These are phyloP conservation scores for Erpetoichthys calabaricus DNA, from an alignment of 2,797 vertebrate species.

Conservation along the genomic window DNA sequence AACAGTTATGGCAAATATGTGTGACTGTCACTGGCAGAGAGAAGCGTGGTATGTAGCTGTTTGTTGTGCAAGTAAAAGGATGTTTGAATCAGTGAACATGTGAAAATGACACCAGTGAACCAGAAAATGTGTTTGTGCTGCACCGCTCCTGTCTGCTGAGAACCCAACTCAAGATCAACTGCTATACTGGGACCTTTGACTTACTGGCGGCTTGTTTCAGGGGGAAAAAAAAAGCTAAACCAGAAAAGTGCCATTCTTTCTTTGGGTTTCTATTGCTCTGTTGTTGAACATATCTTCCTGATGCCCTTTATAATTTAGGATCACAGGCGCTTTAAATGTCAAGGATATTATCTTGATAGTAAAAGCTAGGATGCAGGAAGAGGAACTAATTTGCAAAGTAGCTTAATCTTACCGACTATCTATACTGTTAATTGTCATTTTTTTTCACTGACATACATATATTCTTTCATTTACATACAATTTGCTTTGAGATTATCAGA, in stretches of 20 bases:
- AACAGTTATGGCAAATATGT: constrained; percentile 59
- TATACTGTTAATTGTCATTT: too few relatives aligned
- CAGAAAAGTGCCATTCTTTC: not conserved
- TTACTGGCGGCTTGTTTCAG: constrained; percentile 38
- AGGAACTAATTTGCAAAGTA: not conserved
- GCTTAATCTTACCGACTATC: too few relatives aligned
- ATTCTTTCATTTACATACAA: too few relatives aligned
- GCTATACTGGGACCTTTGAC: constrained; percentile 46
- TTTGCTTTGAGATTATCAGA: too few relatives aligned
- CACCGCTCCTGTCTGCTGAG: constrained; percentile 52
- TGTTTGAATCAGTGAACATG: constrained; percentile 61
- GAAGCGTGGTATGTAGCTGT: constrained; percentile 58
- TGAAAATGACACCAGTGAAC: constrained; percentile 58
- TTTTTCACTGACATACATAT: too few relatives aligned
- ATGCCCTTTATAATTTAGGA: not conserved
- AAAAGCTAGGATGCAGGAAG: not conserved
- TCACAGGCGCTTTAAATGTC: not conserved
- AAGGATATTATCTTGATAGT: not conserved
- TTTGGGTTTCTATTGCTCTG: not conserved
- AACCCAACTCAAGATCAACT: constrained; percentile 51
- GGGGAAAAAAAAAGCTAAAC: not conserved
- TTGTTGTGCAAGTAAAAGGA: constrained; percentile 61
- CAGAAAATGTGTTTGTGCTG: constrained; percentile 66
- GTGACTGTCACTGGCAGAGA: constrained; percentile 51
- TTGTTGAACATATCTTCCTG: not conserved